Conservation (phyloP, 2,888 invertebrate species). For the Ophion ventricosus region DNA sequence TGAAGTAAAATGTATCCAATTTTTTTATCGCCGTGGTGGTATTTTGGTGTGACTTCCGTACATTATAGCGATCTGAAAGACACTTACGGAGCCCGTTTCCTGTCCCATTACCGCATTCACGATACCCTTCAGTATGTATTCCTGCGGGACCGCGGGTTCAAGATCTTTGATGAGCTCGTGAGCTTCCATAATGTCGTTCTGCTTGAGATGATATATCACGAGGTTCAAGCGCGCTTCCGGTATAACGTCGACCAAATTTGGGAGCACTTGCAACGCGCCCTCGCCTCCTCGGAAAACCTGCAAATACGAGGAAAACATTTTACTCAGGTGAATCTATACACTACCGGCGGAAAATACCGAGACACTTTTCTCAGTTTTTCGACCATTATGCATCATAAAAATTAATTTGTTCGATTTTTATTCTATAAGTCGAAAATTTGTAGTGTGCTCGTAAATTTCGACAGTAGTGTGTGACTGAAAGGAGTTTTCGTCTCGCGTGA, state of each 20-base stretch:
- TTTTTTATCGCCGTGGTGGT: background rate
- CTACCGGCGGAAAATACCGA: background rate
- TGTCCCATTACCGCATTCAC: slow-evolving; percentile 97
- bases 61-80: slow-evolving; percentile 68
- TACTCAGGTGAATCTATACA: background rate
- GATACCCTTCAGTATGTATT: slow-evolving; percentile 98
- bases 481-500: background rate
- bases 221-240: slow-evolving; percentile 98
- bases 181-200: slow-evolving; percentile 95
- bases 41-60: background rate
- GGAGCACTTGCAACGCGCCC: slow-evolving; percentile 96
- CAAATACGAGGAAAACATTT: background rate
- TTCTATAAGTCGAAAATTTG: background rate
- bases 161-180: slow-evolving; percentile 94
- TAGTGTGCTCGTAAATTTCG: background rate
- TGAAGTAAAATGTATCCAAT: too few relatives aligned
- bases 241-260: slow-evolving; percentile 96
- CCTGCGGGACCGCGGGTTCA: slow-evolving; percentile 96
- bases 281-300: slow-evolving; percentile 94
- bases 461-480: background rate
- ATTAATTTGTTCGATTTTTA: background rate
- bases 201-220: slow-evolving; percentile 96
- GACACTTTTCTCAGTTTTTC: background rate
- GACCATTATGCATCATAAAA: background rate
- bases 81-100: slow-evolving; percentile 93